Percentiles rank a stretch among this genome's conserved stretches.
These are phyloP conservation scores for Tragelaphus eurycerus DNA, from an alignment of 2,797 vertebrate genomes.

Conservation along the genomic window DNA sequence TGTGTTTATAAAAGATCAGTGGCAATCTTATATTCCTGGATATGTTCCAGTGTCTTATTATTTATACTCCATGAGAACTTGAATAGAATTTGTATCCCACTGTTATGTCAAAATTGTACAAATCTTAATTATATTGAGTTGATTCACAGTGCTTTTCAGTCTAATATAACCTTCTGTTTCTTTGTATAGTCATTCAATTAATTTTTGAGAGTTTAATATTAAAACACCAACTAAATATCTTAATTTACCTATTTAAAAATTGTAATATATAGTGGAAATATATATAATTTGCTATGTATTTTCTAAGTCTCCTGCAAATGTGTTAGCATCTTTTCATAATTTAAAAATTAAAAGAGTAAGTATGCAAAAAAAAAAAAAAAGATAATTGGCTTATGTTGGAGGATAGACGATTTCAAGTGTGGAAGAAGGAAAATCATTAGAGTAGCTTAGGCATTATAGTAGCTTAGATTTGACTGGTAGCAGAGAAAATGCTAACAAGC, in stretches of 20 bases:
- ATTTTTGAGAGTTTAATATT: background rate
- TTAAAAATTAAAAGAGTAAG: background rate
- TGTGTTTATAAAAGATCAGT: background rate
- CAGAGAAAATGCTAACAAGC: background rate
- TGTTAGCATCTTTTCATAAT: background rate
- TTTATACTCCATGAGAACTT: background rate
- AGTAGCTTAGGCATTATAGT: background rate
- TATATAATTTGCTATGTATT: background rate
- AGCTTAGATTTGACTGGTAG: background rate
- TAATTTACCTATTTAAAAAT: background rate
- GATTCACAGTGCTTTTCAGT: background rate
- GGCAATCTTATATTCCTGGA: background rate
- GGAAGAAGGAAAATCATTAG: background rate
- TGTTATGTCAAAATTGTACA: background rate
- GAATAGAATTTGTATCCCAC: background rate
- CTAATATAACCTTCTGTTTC: background rate
- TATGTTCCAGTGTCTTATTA: background rate
- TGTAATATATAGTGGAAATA: background rate
- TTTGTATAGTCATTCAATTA: background rate
- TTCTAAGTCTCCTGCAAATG: background rate
- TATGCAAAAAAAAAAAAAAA: background rate
- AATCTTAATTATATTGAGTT: background rate
- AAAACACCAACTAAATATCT: background rate
- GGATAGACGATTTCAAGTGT: background rate
- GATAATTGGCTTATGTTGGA: background rate